Conservation (phyloP, 2,888 invertebrate species). For the Amaurobius ferox region DNA sequence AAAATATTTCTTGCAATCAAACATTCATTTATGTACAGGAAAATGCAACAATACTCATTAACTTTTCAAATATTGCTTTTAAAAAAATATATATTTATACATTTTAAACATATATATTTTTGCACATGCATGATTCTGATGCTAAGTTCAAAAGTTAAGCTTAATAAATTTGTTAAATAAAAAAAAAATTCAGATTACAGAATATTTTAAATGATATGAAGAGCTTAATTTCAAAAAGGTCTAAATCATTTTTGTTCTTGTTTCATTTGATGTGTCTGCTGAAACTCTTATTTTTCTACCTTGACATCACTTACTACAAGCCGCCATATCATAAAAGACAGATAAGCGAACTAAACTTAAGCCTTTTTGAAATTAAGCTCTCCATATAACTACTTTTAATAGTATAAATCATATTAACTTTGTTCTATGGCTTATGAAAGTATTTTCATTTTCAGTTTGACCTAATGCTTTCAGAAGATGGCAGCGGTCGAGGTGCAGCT, state of each 20-base stretch:
- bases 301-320: too few relatives aligned
- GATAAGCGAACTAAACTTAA: too few relatives aligned
- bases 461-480: slow-evolving; percentile 96
- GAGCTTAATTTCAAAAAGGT: too few relatives aligned
- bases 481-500: slow-evolving; percentile 96
- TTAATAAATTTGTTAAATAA: too few relatives aligned
- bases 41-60: neutral
- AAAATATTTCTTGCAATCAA: slow-evolving; percentile 22
- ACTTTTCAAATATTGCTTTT: neutral
- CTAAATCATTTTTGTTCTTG: too few relatives aligned
- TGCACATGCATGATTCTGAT: neutral
- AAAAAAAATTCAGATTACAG: too few relatives aligned
- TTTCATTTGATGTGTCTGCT: too few relatives aligned
- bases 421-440: slow-evolving; percentile 46
- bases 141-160: neutral
- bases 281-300: too few relatives aligned
- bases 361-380: neutral
- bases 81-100: slow-evolving; percentile 2
- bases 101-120: neutral
- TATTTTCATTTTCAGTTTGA: slow-evolving; percentile 83
- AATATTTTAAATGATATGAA: too few relatives aligned
- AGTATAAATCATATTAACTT: slow-evolving; percentile 6
- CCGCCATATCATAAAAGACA: too few relatives aligned
- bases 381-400: neutral
- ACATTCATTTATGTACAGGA: slow-evolving; percentile 27